Evolutionary conservation across 2,113 vertebrate species (phyloP).

Genomic region (Tragelaphus strepsiceros): DNA sequence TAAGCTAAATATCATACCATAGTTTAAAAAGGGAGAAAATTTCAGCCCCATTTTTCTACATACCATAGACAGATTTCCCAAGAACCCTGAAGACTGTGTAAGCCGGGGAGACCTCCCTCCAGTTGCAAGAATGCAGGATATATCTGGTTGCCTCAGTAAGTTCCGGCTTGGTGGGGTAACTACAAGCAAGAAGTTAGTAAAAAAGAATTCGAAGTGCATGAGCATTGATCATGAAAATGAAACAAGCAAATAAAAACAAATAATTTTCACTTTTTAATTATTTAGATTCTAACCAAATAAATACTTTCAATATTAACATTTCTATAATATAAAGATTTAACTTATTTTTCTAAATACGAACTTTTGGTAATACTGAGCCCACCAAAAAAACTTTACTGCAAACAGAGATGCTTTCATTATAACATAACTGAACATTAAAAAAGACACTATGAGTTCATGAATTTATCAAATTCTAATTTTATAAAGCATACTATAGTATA

Average conservation of each 20-base stretch:
- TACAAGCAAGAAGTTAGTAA: slow-evolving; percentile 50
- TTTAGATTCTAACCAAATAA: slow-evolving; percentile 11
- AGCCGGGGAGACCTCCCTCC: slow-evolving; percentile 80
- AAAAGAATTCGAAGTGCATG: not conserved
- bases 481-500: not conserved
- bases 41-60: slow-evolving; percentile 47
- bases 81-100: slow-evolving; percentile 76
- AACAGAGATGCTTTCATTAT: not conserved
- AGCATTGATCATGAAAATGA: not conserved
- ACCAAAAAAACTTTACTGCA: not conserved
- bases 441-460: not conserved
- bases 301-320: slow-evolving; percentile 11
- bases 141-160: slow-evolving; percentile 79
- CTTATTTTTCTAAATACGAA: not conserved
- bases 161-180: slow-evolving; percentile 78
- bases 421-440: not conserved
- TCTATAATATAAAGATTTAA: not conserved
- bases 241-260: not conserved
- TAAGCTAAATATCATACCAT: not conserved
- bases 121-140: slow-evolving; percentile 81
- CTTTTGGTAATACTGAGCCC: not conserved
- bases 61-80: slow-evolving; percentile 82
- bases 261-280: slow-evolving; percentile 18
- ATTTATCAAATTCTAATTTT: not conserved
- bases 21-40: not conserved